Base-by-base conservation (phyloP, 2,113 vertebrate genomes). In the Blennius ocellaris region DNA sequence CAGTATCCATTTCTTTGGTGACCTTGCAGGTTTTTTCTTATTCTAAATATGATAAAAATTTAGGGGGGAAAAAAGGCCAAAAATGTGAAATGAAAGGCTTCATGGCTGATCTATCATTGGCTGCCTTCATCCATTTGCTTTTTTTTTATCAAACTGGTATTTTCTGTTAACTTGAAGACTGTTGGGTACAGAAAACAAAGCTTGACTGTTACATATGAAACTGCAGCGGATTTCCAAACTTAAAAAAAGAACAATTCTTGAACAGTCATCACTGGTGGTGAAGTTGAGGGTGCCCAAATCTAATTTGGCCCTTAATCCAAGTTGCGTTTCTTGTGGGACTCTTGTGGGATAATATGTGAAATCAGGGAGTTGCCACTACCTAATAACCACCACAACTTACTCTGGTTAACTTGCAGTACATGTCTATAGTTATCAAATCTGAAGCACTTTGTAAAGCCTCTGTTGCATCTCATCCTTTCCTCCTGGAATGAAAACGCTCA, bases 71-170 rank as follows among this genome's bases (percentile, higher is more conserved):
- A 65, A 36, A 45, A 11, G 17, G 39, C n/a, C 45, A 49, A 43
- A 81, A 49, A 58, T 41, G 41, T 37, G 30, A 76, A 68, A 57
- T 38, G 63, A 80, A 66, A 70, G 61, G 53, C 58, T 69, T 71
- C 51, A 73, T 80, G 78, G 73, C 87, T 90, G 79, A 81, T 87
- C 69, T 39, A 76, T 88, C 78, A 89, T 88, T 80, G 82, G 82
- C 83, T 92, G 87, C 86, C 68, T 87, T 81, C 71, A 58, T 71
- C 75, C 72, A 77, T 73, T 39, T 54, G 80, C 83, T 87, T 30
- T 87, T 30, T 87, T 69, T 69, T 66, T 61, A 83, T 57, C 67
- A 67, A 82, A 82, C 72, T 81, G 78, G 81, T 57, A 53, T 78
- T 87, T 84, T 83, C 41, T 21, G 16, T 8, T 47, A 69, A 58